Evolutionary conservation across 2,113 vertebrate species (phyloP), one percentile per base, ranked within the genome.

Genomic region (Plestiodon gilberti): DNA sequence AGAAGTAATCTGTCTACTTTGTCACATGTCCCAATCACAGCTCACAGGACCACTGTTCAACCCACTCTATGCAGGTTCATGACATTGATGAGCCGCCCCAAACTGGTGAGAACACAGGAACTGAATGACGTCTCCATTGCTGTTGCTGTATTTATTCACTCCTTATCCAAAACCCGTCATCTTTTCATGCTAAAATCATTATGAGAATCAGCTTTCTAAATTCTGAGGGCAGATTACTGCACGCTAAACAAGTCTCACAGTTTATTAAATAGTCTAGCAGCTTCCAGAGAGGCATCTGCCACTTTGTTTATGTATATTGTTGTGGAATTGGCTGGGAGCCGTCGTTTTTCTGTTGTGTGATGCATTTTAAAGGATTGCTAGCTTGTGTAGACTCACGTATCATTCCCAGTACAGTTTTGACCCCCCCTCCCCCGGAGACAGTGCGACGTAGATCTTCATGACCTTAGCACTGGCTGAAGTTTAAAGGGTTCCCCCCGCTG

Each of bases 351-450:
- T 57, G 1, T 35, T 1, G 1, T 0, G 1, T 9, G 55, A 71
- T 52, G 82, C 83, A 11, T 0, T 0, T 61, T n/a, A 61, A 64
- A 87, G 22, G 40, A 78, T 52, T 70, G 28, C 4, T 61, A 73
- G 65, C 38, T 48, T 86, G 62, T 3, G 7, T 1, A 35, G 40
- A 4, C 43, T 3, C 13, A 35, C 15, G 43, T 25, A 69, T 23
- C 15, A 18, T 52, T 52, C 25, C 23, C 11, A 38, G 35, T 30
- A 74, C 30, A 62, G 30, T 59, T 62, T 20, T 8, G 14, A 20
- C 15, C 13, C 25, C 7, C 23, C 40, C 59, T 23, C 4, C 38
- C 87, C 81, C 81, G 11, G 57, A 83, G 57, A 87, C 78, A 81
- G 76, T 81, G 33, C 6, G 78, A 55, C 23, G 40, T 25, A 71